Percentiles rank a stretch among this genome's conserved stretches.
These are phyloP conservation scores for Macrophya alboannulata DNA, from an alignment of 2,888 invertebrate genomes.

Conservation along the genomic window DNA sequence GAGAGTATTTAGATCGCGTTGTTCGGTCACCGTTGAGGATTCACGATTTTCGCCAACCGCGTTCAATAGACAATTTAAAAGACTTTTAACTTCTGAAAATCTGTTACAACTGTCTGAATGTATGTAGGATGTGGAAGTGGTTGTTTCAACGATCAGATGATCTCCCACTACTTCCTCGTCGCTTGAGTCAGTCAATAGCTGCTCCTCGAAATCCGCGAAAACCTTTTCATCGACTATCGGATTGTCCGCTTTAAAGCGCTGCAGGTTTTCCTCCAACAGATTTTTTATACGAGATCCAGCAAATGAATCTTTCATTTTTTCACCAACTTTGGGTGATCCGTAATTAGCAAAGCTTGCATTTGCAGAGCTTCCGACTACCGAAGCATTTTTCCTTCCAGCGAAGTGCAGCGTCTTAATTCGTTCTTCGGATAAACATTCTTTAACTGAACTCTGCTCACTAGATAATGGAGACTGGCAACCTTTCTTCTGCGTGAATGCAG, in stretches of 20 bases:
- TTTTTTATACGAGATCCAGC: constrained; percentile 34
- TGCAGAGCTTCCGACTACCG: neutral
- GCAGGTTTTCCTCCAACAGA: constrained; percentile 34
- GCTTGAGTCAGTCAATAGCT: neutral
- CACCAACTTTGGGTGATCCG: neutral
- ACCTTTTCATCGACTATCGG: neutral
- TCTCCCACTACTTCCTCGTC: neutral
- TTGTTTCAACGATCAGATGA: neutral
- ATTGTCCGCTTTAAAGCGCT: constrained; percentile 15
- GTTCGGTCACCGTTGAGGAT: neutral
- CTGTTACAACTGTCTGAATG: neutral
- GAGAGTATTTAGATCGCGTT: neutral
- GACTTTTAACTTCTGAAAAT: neutral
- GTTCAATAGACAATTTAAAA: constrained; percentile 17
- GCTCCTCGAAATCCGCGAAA: neutral
- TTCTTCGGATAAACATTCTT: neutral
- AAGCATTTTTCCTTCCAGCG: neutral
- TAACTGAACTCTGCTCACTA: neutral
- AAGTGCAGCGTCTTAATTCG: constrained; percentile 36
- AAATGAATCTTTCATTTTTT: neutral
- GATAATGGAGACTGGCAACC: neutral
- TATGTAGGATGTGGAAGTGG: neutral
- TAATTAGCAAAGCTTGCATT: neutral
- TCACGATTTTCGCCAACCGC: neutral
- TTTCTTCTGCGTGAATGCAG: neutral